Percentiles rank a stretch among this genome's conserved stretches.
These are phyloP conservation scores for Cariama cristata DNA, from an alignment of 2,113 vertebrate species.

Conservation along the genomic window DNA sequence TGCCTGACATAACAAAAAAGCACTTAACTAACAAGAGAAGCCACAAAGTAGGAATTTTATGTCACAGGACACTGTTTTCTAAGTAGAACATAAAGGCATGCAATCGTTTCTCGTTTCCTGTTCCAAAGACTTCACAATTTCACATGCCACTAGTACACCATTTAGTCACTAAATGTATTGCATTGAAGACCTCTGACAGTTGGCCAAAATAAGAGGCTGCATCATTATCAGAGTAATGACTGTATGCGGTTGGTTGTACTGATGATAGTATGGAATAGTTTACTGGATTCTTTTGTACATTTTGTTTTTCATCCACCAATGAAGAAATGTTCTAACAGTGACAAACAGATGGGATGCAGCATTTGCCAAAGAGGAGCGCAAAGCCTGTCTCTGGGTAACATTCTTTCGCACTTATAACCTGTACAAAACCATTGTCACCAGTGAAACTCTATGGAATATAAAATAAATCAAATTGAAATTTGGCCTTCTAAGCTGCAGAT, in stretches of 20 bases:
- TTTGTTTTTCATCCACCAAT: constrained; percentile 51
- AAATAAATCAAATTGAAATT: constrained; percentile 7
- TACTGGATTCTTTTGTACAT: constrained; percentile 28
- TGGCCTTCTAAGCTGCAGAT: neutral
- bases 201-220: constrained; percentile 1
- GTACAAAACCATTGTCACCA: constrained; percentile 2
- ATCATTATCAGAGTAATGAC: neutral
- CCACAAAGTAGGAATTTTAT: neutral
- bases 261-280: constrained; percentile 30
- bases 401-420: constrained; percentile 58
- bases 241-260: neutral
- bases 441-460: neutral
- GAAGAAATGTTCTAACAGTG: constrained; percentile 25
- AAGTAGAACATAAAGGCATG: neutral
- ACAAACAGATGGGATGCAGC: constrained; percentile 54
- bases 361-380: constrained; percentile 32
- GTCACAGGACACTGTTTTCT: neutral
- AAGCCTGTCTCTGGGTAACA: constrained; percentile 3
- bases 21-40: neutral
- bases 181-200: neutral
- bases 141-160: neutral
- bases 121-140: neutral
- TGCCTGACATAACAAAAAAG: neutral
- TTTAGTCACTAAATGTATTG: neutral
- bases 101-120: neutral